A percentile compares a stretch with the other conserved stretches of the same genome.
phyloP scores from a whole-genome alignment of 2,797 vertebrate species.

The Allobates femoralis region DNA sequence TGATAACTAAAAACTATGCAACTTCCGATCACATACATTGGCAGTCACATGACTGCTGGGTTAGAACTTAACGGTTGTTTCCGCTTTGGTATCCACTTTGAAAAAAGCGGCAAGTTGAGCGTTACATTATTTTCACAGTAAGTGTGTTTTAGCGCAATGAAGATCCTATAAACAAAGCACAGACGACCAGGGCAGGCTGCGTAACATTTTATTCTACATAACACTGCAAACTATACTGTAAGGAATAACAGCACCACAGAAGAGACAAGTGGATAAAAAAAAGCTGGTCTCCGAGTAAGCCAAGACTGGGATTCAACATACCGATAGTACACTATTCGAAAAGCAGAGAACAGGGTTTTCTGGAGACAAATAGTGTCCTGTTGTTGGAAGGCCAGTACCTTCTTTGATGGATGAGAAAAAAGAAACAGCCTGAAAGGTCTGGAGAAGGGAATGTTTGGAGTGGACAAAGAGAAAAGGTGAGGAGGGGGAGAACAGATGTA shows the following conservation, averaged over 20 bases:
- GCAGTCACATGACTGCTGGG: no score
- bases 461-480: conserved; percentile 54
- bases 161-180: neutral
- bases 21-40: no score
- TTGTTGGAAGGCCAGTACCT: conserved; percentile 17
- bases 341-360: conserved; percentile 7
- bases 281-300: neutral
- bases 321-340: conserved; percentile 28
- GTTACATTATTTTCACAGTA: no score
- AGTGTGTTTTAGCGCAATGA: neutral
- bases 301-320: neutral
- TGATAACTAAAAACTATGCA: no score
- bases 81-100: neutral
- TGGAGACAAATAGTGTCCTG: conserved; percentile 37
- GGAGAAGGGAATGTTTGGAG: conserved; percentile 54
- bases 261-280: neutral
- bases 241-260: neutral
- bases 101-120: no score
- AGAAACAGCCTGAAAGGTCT: conserved; percentile 44
- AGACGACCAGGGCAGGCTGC: neutral
- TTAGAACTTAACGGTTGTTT: neutral
- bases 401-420: conserved; percentile 52
- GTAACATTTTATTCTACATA: neutral
- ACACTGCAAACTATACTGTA: neutral
- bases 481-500: conserved; percentile 62